Base-by-base conservation (phyloP, 2,888 invertebrate species). In the Dasypolia templi region DNA sequence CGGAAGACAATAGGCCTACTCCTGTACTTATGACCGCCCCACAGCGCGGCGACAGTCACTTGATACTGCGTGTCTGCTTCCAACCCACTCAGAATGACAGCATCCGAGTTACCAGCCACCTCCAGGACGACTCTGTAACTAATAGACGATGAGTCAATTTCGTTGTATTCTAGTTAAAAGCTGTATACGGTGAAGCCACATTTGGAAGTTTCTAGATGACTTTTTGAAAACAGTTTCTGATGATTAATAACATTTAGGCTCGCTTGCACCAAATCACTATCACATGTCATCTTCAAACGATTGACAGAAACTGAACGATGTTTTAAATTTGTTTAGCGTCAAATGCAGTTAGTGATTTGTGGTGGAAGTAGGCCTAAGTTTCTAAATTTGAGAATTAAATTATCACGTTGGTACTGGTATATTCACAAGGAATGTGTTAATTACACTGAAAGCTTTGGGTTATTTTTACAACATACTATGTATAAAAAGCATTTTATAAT, bases 61-160 rank as follows among this genome's bases (percentile, higher is more conserved):
- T 98, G 98, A 93, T 99, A 99, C 95, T 98, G 98, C 39, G 98
- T 98, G 93, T 98, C 98, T 35, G 99, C 98, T 91, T 97, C 97
- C 83, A 98, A 96, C 63, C 98, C 98, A 92, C 97, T 98, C 91
- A 98, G 95, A 84, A 98, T 98, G 88, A 98, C 98, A 82, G 98
- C 98, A 93, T 98, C 98, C 81, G 98, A 98, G 96, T 98, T 98
- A 87, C 98, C 98, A 88, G 98, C 98, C 93, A 98, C 98, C 94
- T 98, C 98, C 97, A 98, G 97, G 96, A 98, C 98, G 97, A 98
- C 98, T 97, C 98, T 98, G 98, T 98, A 98, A 98, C 98, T 98
- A 98, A 98, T 97, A 95, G 92, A 88, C 92, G 89, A 95, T 97
- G 96, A 97, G 97, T 97, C 97, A 97, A 97, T 95, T 94, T 95